Evolutionary conservation across 2,113 vertebrate genomes (phyloP).

Genomic region (Myanophis thanlyinensis): DNA sequence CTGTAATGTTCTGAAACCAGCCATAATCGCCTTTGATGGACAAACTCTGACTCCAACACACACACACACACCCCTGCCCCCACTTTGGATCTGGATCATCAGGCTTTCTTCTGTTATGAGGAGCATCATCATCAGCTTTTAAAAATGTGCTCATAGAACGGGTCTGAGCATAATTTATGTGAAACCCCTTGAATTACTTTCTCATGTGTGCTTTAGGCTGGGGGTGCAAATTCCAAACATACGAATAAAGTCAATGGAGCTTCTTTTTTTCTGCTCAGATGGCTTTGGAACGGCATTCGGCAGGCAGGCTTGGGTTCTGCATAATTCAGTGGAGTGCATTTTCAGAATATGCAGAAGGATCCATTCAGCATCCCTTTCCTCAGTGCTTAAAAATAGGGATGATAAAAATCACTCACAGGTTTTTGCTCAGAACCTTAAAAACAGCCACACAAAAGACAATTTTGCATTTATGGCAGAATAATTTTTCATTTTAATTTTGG

Average conservation of each 20-base stretch:
- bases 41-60: slow-evolving; percentile 42
- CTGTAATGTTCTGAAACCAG: slow-evolving; percentile 47
- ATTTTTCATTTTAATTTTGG: not conserved
- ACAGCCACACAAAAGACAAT: not conserved
- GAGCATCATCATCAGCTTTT: slow-evolving; percentile 1
- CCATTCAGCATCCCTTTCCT: not conserved
- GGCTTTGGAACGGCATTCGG: not conserved
- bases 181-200: slow-evolving; percentile 17
- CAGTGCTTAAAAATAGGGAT: not conserved
- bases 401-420: not conserved
- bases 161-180: not conserved
- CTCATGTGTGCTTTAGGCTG: not conserved
- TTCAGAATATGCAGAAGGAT: not conserved
- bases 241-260: not conserved
- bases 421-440: not conserved
- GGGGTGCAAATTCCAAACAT: not conserved
- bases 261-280: not conserved
- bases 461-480: not conserved
- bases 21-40: slow-evolving; percentile 31
- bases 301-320: not conserved
- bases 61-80: no score
- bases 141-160: not conserved
- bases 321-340: slow-evolving; percentile 24
- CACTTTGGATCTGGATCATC: not conserved
- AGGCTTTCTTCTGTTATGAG: slow-evolving; percentile 11